Conservation (phyloP, 2,888 invertebrate species). For the Pachliopta kotzebuea region DNA sequence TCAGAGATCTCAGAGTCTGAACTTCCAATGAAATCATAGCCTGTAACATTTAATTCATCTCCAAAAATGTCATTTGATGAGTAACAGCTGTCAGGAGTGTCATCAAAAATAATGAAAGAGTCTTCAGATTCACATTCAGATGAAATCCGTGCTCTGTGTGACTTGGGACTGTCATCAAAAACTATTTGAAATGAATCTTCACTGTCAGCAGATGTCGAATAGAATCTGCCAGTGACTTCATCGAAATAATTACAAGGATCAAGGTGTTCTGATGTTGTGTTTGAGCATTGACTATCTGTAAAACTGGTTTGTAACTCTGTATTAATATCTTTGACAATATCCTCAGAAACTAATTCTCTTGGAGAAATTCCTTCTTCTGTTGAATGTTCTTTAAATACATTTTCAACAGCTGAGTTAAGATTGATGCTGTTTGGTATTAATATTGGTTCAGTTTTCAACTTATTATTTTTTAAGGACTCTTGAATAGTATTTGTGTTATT, state of each 20-base stretch:
- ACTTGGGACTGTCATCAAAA: slow-evolving; percentile 53
- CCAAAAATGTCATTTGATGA: slow-evolving; percentile 66
- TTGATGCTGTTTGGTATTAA: slow-evolving; percentile 12
- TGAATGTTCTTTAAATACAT: background rate
- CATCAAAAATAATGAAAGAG: slow-evolving; percentile 78
- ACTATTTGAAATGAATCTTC: slow-evolving; percentile 75
- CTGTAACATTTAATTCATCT: slow-evolving; percentile 39
- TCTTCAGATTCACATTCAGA: slow-evolving; percentile 82
- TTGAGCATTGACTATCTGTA: slow-evolving; percentile 18
- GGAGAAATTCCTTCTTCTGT: background rate
- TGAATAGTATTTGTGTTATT: background rate
- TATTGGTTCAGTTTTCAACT: slow-evolving; percentile 21
- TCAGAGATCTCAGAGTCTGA: slow-evolving; percentile 38
- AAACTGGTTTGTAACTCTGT: background rate
- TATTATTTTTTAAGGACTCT: slow-evolving; percentile 8
- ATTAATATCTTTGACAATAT: slow-evolving; percentile 13
- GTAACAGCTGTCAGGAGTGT: slow-evolving; percentile 63
- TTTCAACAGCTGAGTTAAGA: slow-evolving; percentile 24
- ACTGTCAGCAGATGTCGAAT: slow-evolving; percentile 52
- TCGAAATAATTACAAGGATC: slow-evolving; percentile 45
- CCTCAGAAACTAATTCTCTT: slow-evolving; percentile 4
- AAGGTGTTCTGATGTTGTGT: slow-evolving; percentile 33
- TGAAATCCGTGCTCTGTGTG: slow-evolving; percentile 41
- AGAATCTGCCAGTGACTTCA: slow-evolving; percentile 63
- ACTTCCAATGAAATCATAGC: slow-evolving; percentile 22